Conservation (phyloP, 2,113 vertebrate genomes). For the Rhizomys pruinosus region DNA sequence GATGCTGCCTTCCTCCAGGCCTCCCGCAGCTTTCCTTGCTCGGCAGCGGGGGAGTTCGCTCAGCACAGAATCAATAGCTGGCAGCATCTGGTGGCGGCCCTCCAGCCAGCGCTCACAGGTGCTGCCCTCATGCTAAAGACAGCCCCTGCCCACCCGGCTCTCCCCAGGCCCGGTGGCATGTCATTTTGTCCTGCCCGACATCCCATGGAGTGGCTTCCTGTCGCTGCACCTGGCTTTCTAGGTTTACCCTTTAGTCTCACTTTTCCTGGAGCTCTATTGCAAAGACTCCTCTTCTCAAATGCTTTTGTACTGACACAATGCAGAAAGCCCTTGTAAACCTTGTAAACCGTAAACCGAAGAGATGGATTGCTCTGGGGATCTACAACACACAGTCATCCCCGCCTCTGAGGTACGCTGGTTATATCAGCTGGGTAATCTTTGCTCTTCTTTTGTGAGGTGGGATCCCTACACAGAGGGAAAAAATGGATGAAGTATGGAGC, state of each 20-base stretch:
- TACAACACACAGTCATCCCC: not conserved
- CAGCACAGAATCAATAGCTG: conserved; percentile 9
- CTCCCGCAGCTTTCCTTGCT: not conserved
- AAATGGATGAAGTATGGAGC: not conserved
- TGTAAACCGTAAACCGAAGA: conserved; percentile 5
- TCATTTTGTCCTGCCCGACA: not conserved
- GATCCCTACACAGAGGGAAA: not conserved
- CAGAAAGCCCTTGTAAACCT: not conserved
- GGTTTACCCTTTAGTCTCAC: not conserved
- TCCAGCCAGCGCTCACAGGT: not conserved
- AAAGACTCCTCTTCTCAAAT: not conserved
- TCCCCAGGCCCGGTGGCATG: not conserved
- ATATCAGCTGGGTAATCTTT: not conserved
- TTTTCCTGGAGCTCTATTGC: not conserved
- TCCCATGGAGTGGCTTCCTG: not conserved
- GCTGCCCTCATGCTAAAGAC: not conserved
- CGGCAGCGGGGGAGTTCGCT: not conserved
- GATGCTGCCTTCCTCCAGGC: not conserved
- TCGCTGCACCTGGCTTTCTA: too few relatives aligned
- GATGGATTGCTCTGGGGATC: not conserved
- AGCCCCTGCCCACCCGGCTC: not conserved
- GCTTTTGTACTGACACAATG: not conserved
- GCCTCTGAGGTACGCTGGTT: not conserved
- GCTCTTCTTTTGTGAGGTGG: not conserved
- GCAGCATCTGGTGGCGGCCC: not conserved